A percentile compares a stretch with the other conserved stretches of the same genome.
phyloP scores from a whole-genome alignment of 2,797 vertebrate species.

The Limnodromus scolopaceus region DNA sequence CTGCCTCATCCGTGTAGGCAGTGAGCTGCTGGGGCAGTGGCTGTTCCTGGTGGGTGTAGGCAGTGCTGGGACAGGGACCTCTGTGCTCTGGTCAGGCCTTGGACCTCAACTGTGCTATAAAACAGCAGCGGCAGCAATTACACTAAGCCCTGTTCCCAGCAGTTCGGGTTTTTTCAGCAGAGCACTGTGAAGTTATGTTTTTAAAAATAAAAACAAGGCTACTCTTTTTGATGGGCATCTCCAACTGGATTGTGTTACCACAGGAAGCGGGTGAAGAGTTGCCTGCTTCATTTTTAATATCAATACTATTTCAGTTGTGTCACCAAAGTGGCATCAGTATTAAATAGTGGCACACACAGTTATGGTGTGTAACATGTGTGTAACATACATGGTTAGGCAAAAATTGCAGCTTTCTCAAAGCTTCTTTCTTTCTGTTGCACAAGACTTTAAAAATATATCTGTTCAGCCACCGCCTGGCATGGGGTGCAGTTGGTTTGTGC shows the following conservation, averaged over 20 bases:
- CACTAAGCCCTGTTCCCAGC: neutral
- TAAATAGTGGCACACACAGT: neutral
- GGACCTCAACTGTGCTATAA: neutral
- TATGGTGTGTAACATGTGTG: neutral
- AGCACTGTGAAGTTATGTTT: neutral
- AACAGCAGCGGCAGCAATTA: neutral
- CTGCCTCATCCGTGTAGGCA: neutral
- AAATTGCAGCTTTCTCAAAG: constrained; percentile 31
- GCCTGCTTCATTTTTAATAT: constrained; percentile 34
- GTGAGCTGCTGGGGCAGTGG: neutral
- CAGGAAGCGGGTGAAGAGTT: neutral
- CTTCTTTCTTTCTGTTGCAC: neutral
- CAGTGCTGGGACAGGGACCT: neutral
- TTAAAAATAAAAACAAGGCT: neutral
- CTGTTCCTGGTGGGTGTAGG: fast-evolving
- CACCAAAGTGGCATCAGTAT: neutral
- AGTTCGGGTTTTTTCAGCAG: neutral
- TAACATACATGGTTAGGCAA: neutral
- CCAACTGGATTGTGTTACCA: neutral
- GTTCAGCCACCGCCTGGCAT: neutral
- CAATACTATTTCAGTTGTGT: constrained; percentile 26
- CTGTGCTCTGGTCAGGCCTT: fast-evolving
- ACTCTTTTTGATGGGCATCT: neutral
- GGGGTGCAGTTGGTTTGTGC: neutral
- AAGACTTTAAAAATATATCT: neutral